These are phyloP conservation scores for Bos javanicus DNA, from an alignment of 2,113 vertebrate species.

Conservation along the genomic window DNA sequence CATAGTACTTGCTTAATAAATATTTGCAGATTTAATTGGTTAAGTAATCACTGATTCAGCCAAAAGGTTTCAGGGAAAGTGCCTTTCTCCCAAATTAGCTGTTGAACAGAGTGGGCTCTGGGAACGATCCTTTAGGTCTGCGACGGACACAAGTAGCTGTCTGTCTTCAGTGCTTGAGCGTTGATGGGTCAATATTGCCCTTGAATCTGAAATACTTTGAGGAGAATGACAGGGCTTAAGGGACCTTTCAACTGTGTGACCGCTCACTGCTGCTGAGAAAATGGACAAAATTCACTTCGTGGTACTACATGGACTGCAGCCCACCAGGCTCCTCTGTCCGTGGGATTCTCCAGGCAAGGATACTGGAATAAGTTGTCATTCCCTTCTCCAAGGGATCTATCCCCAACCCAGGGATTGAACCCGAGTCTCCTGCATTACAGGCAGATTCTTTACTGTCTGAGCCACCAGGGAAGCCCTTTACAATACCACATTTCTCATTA, in stretches of 20 bases:
- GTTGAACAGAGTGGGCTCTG: accelerated
- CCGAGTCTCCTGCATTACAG: not conserved
- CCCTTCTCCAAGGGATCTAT: not conserved
- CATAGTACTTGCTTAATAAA: not conserved
- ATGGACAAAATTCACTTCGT: not conserved
- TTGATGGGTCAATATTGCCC: not conserved
- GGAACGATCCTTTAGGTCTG: not conserved
- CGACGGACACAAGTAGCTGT: not conserved
- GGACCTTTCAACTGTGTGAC: not conserved
- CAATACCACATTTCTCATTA: not conserved
- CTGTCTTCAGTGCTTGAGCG: not conserved
- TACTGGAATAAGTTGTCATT: not conserved
- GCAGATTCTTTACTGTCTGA: not conserved
- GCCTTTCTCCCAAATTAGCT: not conserved
- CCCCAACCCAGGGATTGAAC: not conserved
- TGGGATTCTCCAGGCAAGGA: not conserved
- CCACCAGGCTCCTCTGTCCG: not conserved
- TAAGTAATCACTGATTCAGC: not conserved
- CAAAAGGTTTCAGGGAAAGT: not conserved
- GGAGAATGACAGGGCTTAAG: not conserved
- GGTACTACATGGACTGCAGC: not conserved
- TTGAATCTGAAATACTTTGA: not conserved
- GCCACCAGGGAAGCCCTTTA: not conserved
- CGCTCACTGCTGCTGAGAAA: not conserved
- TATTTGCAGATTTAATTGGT: not conserved